phyloP scores from a whole-genome alignment of 2,113 vertebrate genomes.

The Myrmecophaga tridactyla region DNA sequence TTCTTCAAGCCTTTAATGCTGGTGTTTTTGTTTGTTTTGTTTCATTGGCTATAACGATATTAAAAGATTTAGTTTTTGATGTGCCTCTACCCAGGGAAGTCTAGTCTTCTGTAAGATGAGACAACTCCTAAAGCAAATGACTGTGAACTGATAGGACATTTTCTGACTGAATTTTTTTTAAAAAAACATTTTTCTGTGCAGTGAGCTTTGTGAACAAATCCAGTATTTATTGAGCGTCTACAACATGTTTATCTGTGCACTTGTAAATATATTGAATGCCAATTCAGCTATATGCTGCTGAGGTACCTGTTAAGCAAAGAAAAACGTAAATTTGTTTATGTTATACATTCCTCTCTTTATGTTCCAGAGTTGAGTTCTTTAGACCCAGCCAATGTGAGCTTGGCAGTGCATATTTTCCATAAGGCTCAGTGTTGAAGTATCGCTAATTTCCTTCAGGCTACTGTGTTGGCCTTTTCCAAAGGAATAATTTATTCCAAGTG shows the following conservation, averaged over 20 bases:
- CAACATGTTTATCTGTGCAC: background rate
- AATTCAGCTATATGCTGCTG: background rate
- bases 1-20: background rate
- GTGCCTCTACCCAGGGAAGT: background rate
- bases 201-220: background rate
- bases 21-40: background rate
- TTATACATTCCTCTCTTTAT: no score
- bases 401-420: background rate
- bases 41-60: background rate
- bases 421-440: background rate
- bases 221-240: background rate
- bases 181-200: background rate
- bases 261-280: background rate
- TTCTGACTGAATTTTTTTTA: background rate
- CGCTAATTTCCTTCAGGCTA: background rate
- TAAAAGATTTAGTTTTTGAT: background rate
- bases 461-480: background rate
- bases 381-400: background rate
- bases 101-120: background rate
- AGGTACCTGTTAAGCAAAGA: background rate
- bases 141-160: background rate
- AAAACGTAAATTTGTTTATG: background rate
- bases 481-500: conserved; percentile 20
- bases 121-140: background rate
- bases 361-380: background rate